Conservation (phyloP, 2,797 vertebrate genomes). For the Ficedula albicollis region DNA sequence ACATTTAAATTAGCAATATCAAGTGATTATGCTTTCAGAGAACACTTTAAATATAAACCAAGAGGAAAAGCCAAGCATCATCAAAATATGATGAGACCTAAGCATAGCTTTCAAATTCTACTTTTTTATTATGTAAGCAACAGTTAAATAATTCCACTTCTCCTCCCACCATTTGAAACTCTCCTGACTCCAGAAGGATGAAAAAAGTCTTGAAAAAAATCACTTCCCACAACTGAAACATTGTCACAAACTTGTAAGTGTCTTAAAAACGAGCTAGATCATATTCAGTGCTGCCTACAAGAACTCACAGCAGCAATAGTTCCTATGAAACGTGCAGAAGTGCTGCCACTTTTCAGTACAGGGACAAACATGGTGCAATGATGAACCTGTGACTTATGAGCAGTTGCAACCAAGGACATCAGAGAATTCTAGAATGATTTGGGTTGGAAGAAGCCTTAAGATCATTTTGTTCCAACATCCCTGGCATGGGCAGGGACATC, state of each 20-base stretch:
- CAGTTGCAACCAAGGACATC: no score
- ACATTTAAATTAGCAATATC: background rate
- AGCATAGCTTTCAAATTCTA: background rate
- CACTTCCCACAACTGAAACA: background rate
- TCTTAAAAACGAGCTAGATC: background rate
- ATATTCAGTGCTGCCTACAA: background rate
- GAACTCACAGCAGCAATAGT: background rate
- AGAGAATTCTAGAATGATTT: background rate
- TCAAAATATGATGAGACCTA: background rate
- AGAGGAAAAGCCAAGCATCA: background rate
- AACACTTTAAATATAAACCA: background rate
- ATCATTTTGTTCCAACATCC: rapidly evolving
- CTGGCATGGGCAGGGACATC: background rate
- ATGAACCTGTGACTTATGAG: background rate
- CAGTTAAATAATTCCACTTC: background rate
- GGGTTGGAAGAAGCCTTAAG: background rate
- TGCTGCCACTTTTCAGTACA: background rate
- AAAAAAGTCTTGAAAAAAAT: background rate
- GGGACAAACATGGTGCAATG: background rate
- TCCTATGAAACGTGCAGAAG: background rate
- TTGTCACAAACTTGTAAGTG: background rate
- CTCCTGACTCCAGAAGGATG: background rate
- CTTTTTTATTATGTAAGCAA: background rate
- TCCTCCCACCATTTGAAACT: background rate
- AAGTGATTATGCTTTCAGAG: background rate